Conservation (phyloP, 2,797 vertebrate species). For the Sebastes kiyomatsui region DNA sequence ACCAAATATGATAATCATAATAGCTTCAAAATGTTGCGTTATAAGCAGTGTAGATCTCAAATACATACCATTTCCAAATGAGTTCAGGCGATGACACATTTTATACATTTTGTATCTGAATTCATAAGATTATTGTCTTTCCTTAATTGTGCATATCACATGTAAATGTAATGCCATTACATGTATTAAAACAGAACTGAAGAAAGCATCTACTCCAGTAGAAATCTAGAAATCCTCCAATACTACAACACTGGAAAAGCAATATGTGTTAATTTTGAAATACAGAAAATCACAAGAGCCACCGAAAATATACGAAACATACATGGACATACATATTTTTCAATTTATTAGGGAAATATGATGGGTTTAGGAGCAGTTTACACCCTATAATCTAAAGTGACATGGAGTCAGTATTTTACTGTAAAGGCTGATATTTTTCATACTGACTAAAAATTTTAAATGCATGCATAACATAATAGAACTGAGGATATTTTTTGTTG, state of each 20-base stretch:
- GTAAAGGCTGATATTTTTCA: background rate
- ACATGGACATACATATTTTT: background rate
- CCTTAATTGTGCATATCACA: background rate
- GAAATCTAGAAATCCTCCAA: background rate
- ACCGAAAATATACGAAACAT: background rate
- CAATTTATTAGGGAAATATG: background rate
- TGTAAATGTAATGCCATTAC: background rate
- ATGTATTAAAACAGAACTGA: background rate
- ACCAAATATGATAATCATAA: background rate
- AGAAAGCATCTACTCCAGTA: background rate
- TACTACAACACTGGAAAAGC: background rate
- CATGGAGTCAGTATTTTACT: background rate
- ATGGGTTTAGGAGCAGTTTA: background rate
- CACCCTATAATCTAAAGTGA: background rate
- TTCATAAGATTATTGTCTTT: background rate
- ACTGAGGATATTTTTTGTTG: background rate
- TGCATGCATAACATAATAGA: background rate
- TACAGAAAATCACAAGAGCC: background rate
- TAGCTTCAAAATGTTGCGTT: no score
- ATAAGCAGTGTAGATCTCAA: no score
- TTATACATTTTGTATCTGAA: background rate
- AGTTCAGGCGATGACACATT: background rate
- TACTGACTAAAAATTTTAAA: background rate
- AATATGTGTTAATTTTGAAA: background rate
- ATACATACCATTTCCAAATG: background rate